Evolutionary conservation across 1,140 invertebrate species (phyloP).

Genomic region (Drosophila insularis): DNA sequence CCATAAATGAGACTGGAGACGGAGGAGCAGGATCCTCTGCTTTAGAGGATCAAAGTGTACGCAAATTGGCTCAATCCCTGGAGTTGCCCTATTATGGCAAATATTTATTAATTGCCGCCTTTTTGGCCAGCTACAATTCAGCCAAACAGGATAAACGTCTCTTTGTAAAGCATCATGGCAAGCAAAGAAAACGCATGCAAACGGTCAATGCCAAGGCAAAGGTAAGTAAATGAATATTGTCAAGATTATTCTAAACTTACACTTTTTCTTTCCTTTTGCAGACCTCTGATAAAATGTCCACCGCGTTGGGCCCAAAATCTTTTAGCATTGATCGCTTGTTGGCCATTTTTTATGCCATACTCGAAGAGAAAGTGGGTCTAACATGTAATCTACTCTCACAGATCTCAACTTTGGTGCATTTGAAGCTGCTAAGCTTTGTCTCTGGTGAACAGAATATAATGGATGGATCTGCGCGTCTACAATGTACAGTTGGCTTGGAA

Average conservation of each 20-base stretch:
- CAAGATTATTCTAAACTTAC: too few relatives aligned
- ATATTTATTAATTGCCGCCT: constrained; percentile 93
- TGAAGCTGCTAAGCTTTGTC: constrained; percentile 86
- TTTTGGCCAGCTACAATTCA: constrained; percentile 95
- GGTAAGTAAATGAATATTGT: constrained; percentile 24
- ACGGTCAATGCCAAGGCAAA: constrained; percentile 84
- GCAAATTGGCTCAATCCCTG: constrained; percentile 84
- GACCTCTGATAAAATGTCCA: constrained; percentile 83
- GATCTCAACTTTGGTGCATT: constrained; percentile 89
- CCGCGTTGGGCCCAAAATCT: constrained; percentile 88
- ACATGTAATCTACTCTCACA: constrained; percentile 92
- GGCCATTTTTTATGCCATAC: constrained; percentile 95
- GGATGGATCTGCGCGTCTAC: constrained; percentile 86
- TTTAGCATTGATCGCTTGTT: constrained; percentile 93
- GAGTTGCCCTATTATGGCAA: constrained; percentile 95
- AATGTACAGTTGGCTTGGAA: constrained; percentile 89
- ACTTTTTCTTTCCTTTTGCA: constrained; percentile 21
- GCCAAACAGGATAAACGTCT: constrained; percentile 91
- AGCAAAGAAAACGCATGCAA: constrained; percentile 85
- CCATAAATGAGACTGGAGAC: not conserved
- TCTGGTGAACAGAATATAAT: constrained; percentile 86
- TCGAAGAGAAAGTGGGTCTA: constrained; percentile 91
- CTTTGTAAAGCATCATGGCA: constrained; percentile 90
- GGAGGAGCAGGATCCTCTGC: constrained; percentile 9
- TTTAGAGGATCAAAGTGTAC: constrained; percentile 65